phyloP scores from a whole-genome alignment of 1,140 invertebrate species.

The Acromyrmex heyeri region DNA sequence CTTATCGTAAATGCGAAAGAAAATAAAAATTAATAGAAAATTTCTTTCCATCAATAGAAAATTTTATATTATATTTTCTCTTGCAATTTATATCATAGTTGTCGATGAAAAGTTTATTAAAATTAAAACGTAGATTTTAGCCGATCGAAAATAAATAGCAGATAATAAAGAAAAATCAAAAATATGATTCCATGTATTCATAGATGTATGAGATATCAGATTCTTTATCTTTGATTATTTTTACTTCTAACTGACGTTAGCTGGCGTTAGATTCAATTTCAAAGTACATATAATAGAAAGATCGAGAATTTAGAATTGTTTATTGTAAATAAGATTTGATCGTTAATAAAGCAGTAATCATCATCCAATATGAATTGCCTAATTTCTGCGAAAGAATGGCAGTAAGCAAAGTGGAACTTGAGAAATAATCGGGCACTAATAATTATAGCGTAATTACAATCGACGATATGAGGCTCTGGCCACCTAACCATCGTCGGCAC shows the following conservation, averaged over 20 bases:
- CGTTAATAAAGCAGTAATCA: not conserved
- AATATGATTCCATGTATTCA: not conserved
- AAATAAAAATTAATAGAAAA: not conserved
- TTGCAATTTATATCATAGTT: not conserved
- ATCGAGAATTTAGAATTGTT: not conserved
- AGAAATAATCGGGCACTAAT: not conserved
- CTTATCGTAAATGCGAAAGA: not conserved
- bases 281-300: not conserved
- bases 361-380: not conserved
- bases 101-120: not conserved
- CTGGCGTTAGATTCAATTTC: not conserved
- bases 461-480: not conserved
- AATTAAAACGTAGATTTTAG: not conserved
- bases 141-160: not conserved
- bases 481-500: not conserved
- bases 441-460: slow-evolving; percentile 40
- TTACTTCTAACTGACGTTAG: not conserved
- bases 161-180: not conserved
- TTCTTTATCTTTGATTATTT: not conserved
- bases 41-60: not conserved
- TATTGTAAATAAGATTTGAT: not conserved
- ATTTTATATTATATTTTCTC: not conserved
- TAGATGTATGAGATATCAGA: not conserved
- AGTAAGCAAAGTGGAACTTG: not conserved
- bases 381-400: slow-evolving; percentile 7